Evolutionary conservation across 2,888 invertebrate species (phyloP), one percentile per base, ranked within the genome.

Genomic region (Anaspis maculata): DNA sequence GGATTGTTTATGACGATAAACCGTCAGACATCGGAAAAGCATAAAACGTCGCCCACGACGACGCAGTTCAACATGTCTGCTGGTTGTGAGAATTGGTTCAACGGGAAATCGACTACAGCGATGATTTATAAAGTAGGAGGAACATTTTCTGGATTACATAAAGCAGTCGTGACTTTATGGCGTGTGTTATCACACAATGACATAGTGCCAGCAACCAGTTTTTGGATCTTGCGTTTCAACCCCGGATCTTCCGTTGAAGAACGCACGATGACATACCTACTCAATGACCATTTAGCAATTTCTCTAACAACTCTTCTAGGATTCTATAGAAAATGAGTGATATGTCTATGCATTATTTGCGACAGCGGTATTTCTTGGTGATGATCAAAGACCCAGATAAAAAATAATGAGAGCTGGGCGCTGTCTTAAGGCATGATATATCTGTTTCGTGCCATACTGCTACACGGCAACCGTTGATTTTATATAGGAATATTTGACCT

Each of bases 371-470:
- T 39, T 39, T 39, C 11, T 24, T 11, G 30, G 11, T 34, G 28
- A 27, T 27, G 34, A 39, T 39, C 30, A 14, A 13, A 33, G 38
- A 42, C 40, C 24, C n/a, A 44, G 36, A 41, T 34, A 36, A 37
- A 39, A 41, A 37, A 34, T 41, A 32, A 32, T 21, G 27, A 32
- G 34, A 35, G 25, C 37, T 12, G 16, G 32, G 32, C 34, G 39
- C 41, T 41, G 36, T 37, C 34, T 39, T 30, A 41, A 38, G n/a
- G n/a, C 36, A 45, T 41, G 42, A 46, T 45, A 35, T 39, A 46
- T 46, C 27, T 34, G 39, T 46, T 44, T 42, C 39, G 36, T 38
- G 39, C 34, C 15, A 26, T 32, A 30, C 33, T 27, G 11, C 13
- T 16, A 32, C 33, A 33, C 32, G 22, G 28, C 39, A 39, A 31